phyloP scores from a whole-genome alignment of 2,888 invertebrate genomes.

The Drosophila subsilvestris region DNA sequence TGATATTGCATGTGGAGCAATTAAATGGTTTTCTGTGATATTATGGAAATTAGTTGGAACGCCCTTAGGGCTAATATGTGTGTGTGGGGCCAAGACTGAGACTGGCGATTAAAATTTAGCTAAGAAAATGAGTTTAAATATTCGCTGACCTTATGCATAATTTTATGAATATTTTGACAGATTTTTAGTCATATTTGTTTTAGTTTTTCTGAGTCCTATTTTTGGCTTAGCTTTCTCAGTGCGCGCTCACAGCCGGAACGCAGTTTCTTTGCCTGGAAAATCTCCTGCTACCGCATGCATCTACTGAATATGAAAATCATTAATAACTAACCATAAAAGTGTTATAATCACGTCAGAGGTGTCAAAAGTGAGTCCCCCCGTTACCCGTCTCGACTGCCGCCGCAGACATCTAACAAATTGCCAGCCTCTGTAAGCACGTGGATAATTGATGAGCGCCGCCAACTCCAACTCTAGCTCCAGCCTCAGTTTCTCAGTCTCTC shows the following conservation, averaged over 20 bases:
- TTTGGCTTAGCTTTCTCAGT: too few relatives aligned
- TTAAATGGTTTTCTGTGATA: constrained; percentile 20
- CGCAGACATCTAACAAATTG: constrained; percentile 70
- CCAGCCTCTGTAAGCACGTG: constrained; percentile 68
- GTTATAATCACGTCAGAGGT: constrained; percentile 77
- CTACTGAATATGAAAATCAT: constrained; percentile 61
- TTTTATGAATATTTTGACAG: too few relatives aligned
- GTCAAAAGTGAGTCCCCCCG: constrained; percentile 57
- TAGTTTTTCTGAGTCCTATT: too few relatives aligned
- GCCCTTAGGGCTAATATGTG: constrained; percentile 8
- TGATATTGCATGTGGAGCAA: constrained; percentile 62
- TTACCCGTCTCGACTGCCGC: constrained; percentile 1
- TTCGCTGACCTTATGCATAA: neutral
- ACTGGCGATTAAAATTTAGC: neutral
- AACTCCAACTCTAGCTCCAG: constrained; percentile 31
- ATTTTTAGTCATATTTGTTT: too few relatives aligned
- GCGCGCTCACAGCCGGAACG: too few relatives aligned
- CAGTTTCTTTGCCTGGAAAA: neutral
- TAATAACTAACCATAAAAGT: constrained; percentile 73
- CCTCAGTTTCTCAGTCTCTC: neutral
- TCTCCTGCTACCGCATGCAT: constrained; percentile 4
- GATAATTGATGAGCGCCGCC: constrained; percentile 73
- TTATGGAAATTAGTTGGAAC: constrained; percentile 26
- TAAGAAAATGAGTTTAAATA: neutral
- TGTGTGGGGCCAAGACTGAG: constrained; percentile 5